A percentile compares a stretch with the other conserved stretches of the same genome.
Evolutionary conservation across 2,797 vertebrate genomes (phyloP).

Genomic region (Amblyopsis hoosieri): DNA sequence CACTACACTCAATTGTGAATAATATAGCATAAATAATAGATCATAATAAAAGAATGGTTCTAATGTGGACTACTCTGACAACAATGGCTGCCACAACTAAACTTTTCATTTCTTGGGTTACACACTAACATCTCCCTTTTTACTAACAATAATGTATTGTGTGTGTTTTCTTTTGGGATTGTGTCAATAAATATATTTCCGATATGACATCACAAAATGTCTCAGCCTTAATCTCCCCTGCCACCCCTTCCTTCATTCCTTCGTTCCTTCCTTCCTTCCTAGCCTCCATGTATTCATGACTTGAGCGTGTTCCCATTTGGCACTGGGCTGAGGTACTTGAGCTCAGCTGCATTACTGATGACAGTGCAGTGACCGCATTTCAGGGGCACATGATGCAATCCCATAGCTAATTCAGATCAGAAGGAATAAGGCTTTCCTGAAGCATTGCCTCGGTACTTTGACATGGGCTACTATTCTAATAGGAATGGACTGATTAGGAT

Average conservation of each 20-base stretch:
- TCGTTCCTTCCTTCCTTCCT: too few species aligned
- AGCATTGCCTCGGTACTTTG: background rate
- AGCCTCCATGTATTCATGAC: conserved; percentile 17
- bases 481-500: conserved; percentile 16
- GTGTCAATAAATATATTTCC: too few species aligned
- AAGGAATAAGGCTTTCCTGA: conserved; percentile 36
- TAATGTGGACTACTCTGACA: too few species aligned
- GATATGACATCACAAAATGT: background rate
- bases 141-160: too few species aligned
- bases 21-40: too few species aligned
- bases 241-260: background rate
- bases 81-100: too few species aligned
- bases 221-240: conserved; percentile 1
- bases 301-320: conserved; percentile 20
- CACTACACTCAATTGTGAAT: too few species aligned
- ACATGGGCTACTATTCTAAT: conserved; percentile 22
- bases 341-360: conserved; percentile 3
- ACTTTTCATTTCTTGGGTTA: too few species aligned
- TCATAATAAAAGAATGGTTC: too few species aligned
- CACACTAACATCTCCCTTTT: too few species aligned
- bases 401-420: conserved; percentile 38
- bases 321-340: background rate
- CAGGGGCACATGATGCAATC: conserved; percentile 49
- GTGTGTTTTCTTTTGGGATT: too few species aligned
- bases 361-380: conserved; percentile 27